These are phyloP conservation scores for Heliconius hermathena DNA, from an alignment of 1,140 invertebrate species.

Conservation along the genomic window DNA sequence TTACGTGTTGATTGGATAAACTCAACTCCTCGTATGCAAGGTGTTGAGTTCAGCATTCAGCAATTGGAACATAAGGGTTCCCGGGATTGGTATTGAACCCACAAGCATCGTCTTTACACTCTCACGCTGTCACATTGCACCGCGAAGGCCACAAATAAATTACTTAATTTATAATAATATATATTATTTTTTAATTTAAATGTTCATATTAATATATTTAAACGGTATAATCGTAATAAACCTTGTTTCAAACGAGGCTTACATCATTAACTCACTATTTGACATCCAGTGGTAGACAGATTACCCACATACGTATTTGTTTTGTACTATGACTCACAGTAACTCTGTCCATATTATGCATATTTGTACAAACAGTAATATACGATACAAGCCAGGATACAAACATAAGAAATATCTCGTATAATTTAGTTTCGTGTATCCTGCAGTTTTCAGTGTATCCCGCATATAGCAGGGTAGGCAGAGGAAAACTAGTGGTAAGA, in stretches of 20 bases:
- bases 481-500: too few relatives aligned
- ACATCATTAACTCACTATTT: constrained; percentile 7
- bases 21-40: too few relatives aligned
- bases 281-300: constrained; percentile 7
- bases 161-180: not conserved
- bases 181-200: not conserved
- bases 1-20: too few relatives aligned
- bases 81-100: not conserved
- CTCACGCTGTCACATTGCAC: not conserved
- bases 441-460: too few relatives aligned
- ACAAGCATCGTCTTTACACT: not conserved
- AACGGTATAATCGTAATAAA: not conserved
- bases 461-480: too few relatives aligned
- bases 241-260: not conserved
- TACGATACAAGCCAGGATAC: not conserved
- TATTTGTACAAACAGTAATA: not conserved
- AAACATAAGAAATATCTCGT: too few relatives aligned
- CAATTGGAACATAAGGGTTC: too few relatives aligned
- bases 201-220: not conserved
- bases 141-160: not conserved
- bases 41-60: too few relatives aligned
- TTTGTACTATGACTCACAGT: not conserved
- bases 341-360: not conserved
- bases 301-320: not conserved
- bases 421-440: too few relatives aligned